These are phyloP conservation scores for Triops cancriformis DNA, from an alignment of 1,140 invertebrate genomes.

Conservation along the genomic window DNA sequence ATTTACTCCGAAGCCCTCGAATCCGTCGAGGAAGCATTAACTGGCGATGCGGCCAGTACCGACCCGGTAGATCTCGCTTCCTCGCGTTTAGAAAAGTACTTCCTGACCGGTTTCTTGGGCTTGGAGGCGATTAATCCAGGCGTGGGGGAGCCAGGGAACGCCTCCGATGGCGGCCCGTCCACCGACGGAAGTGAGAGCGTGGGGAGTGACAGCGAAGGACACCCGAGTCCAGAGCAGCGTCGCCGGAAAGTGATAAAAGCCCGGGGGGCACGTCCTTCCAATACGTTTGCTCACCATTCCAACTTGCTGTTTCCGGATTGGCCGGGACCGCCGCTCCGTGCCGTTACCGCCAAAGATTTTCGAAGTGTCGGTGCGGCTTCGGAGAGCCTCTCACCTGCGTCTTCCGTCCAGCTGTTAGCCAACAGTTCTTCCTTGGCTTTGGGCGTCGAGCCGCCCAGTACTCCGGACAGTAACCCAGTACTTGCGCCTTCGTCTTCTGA, in stretches of 20 bases:
- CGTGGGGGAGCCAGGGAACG: neutral
- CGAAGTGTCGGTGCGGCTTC: neutral
- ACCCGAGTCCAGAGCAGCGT: constrained; percentile 73
- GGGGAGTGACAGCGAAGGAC: constrained; percentile 71
- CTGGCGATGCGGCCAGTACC: constrained; percentile 42
- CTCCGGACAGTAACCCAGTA: constrained; percentile 47
- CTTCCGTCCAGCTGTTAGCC: too few species aligned
- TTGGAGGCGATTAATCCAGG: constrained; percentile 45
- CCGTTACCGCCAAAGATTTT: neutral
- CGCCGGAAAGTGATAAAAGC: constrained; percentile 67
- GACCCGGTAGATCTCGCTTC: constrained; percentile 66
- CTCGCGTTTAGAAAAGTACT: constrained; percentile 81
- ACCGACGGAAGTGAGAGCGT: constrained; percentile 73
- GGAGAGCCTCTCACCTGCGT: too few species aligned
- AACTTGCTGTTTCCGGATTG: neutral
- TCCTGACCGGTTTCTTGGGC: constrained; percentile 72
- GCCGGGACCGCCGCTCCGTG: neutral
- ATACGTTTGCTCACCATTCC: neutral
- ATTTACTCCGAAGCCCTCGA: constrained; percentile 74
- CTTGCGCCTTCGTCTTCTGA: constrained; percentile 56
- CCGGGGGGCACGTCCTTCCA: constrained; percentile 44
- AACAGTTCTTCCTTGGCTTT: neutral
- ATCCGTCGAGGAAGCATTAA: constrained; percentile 53
- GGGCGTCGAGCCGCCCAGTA: neutral
- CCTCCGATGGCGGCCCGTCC: constrained; percentile 16